Conservation (phyloP, 1,140 invertebrate species). For the Apis mellifera region DNA sequence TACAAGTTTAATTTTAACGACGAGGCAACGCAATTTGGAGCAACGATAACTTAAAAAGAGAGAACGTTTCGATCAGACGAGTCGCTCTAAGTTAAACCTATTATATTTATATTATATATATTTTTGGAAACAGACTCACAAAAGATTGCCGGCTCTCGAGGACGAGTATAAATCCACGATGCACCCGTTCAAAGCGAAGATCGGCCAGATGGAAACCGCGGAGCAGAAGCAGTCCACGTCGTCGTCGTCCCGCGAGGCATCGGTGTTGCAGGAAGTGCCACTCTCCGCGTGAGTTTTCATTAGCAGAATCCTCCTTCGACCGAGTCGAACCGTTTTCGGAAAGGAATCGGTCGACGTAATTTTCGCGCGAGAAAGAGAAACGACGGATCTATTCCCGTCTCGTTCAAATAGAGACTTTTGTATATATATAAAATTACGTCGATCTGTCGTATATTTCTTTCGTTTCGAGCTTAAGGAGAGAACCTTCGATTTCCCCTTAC, state of each 20-base stretch:
- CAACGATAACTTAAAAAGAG: too few relatives aligned
- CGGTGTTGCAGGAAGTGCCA: constrained; percentile 68
- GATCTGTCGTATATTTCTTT: not conserved
- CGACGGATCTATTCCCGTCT: too few relatives aligned
- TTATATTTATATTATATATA: not conserved
- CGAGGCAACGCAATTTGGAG: too few relatives aligned
- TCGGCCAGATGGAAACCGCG: constrained; percentile 60
- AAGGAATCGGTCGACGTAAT: not conserved
- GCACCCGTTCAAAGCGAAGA: constrained; percentile 48
- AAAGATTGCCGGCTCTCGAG: constrained; percentile 56
- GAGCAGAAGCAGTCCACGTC: constrained; percentile 60
- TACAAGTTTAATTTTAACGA: too few relatives aligned
- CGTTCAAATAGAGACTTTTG: not conserved
- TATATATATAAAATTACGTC: not conserved
- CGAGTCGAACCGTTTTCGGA: too few relatives aligned
- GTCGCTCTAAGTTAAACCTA: too few relatives aligned
- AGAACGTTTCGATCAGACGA: too few relatives aligned
- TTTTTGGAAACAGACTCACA: constrained; percentile 52
- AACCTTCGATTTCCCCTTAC: too few relatives aligned
- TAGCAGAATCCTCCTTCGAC: too few relatives aligned
- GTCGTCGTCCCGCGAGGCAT: constrained; percentile 40
- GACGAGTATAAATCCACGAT: constrained; percentile 58
- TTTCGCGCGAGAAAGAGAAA: not conserved
- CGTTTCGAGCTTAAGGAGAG: not conserved
- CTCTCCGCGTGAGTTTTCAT: constrained; percentile 71